phyloP scores from a whole-genome alignment of 1,140 invertebrate genomes.

The Pogonognathellus flavescens region DNA sequence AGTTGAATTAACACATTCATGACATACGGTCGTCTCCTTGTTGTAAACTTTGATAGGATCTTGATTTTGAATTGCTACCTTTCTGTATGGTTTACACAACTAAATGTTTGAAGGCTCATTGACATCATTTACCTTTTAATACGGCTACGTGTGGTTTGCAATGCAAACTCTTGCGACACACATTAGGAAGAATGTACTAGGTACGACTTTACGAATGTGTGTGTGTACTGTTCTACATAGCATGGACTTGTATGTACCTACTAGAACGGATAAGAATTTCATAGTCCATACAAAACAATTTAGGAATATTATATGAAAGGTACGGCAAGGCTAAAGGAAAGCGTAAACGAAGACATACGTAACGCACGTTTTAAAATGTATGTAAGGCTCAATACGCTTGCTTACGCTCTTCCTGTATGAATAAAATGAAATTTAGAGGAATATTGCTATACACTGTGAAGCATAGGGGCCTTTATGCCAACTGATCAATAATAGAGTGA shows the following conservation, averaged over 20 bases:
- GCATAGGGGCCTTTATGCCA: background rate
- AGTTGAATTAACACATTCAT: slow-evolving; percentile 37
- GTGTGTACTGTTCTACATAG: background rate
- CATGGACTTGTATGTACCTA: background rate
- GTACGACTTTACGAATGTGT: background rate
- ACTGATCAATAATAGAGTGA: slow-evolving; percentile 58
- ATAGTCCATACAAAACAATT: too few species aligned
- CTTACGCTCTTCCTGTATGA: too few species aligned
- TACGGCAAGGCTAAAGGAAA: too few species aligned
- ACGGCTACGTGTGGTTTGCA: background rate
- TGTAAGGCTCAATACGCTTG: background rate
- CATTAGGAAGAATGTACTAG: background rate
- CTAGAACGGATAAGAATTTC: background rate
- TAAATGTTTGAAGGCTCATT: background rate
- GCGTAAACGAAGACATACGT: background rate
- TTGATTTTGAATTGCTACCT: slow-evolving; percentile 3
- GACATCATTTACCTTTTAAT: background rate
- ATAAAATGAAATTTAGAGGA: background rate
- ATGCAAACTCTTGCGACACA: background rate
- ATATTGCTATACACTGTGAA: background rate
- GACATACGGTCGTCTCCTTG: background rate
- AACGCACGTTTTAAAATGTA: background rate
- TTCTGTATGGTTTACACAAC: too few species aligned
- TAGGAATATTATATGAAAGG: too few species aligned
- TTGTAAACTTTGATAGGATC: slow-evolving; percentile 13